These are phyloP conservation scores for Numida meleagris DNA, from an alignment of 2,113 vertebrate genomes.

Conservation along the genomic window DNA sequence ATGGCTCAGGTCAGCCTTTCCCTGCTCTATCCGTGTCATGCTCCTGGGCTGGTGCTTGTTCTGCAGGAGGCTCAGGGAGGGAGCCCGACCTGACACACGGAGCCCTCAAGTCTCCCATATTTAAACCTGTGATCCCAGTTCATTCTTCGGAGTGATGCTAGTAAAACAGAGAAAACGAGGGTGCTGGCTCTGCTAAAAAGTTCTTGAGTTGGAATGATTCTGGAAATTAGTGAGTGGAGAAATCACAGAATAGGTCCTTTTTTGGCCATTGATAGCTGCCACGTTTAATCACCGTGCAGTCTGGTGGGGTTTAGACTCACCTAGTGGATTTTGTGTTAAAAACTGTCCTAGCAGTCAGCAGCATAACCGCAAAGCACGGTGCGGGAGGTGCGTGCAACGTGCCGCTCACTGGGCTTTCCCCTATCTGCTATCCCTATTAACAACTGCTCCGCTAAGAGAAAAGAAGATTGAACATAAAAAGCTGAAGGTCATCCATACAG, in stretches of 20 bases:
- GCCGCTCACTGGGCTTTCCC: neutral
- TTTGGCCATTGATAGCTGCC: neutral
- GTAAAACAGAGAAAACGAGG: neutral
- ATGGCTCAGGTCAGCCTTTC: neutral
- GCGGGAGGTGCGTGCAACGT: neutral
- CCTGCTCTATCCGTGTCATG: accelerated
- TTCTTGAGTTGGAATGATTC: neutral
- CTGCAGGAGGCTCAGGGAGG: neutral
- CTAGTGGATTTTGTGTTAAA: neutral
- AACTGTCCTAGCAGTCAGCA: neutral
- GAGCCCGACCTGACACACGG: neutral
- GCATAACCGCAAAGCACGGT: neutral
- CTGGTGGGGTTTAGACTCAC: conserved; percentile 15
- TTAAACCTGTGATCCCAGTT: neutral
- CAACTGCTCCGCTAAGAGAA: conserved; percentile 63
- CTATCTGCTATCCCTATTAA: conserved; percentile 40
- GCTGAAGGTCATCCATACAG: conserved; percentile 78
- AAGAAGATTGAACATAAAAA: conserved; percentile 69
- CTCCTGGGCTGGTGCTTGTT: neutral
- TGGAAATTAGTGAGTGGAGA: neutral
- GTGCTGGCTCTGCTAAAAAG: neutral
- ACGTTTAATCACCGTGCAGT: neutral
- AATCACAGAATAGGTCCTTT: neutral
- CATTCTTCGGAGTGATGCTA: neutral
- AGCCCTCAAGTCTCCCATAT: neutral